phyloP scores from a whole-genome alignment of 2,113 vertebrate genomes.

The Lophochroa leadbeateri region DNA sequence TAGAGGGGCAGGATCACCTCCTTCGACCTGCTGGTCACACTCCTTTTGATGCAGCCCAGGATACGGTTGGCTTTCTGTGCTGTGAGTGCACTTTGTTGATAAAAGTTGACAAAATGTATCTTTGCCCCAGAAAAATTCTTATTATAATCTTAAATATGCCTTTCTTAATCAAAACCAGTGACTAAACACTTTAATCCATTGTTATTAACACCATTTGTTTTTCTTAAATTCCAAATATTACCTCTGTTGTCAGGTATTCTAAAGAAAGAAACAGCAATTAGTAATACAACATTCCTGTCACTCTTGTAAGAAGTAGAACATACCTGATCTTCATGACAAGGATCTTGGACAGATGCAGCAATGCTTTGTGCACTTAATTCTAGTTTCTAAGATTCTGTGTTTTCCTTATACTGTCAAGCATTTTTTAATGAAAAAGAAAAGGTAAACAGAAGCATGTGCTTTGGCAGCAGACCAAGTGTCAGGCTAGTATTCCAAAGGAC shows the following conservation, averaged over 20 bases:
- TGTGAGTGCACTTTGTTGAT: no score
- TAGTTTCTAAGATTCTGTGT: background rate
- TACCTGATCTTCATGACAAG: background rate
- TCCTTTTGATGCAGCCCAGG: no score
- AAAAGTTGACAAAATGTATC: background rate
- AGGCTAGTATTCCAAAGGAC: background rate
- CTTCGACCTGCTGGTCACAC: no score
- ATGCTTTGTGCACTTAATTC: background rate
- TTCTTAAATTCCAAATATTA: background rate
- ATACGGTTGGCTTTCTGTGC: no score
- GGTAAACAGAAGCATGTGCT: background rate
- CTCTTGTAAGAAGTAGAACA: fast-evolving
- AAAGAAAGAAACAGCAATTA: background rate
- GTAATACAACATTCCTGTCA: background rate
- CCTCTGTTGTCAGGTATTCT: background rate
- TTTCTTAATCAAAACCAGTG: background rate
- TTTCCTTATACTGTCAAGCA: background rate
- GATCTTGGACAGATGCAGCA: background rate
- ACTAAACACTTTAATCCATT: background rate
- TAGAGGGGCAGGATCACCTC: no score
- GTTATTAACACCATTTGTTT: background rate
- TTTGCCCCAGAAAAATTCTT: background rate
- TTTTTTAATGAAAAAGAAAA: background rate
- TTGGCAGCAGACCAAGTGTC: background rate
- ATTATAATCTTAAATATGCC: background rate